phyloP scores from a whole-genome alignment of 2,888 invertebrate species.

The Dryobota labecula region DNA sequence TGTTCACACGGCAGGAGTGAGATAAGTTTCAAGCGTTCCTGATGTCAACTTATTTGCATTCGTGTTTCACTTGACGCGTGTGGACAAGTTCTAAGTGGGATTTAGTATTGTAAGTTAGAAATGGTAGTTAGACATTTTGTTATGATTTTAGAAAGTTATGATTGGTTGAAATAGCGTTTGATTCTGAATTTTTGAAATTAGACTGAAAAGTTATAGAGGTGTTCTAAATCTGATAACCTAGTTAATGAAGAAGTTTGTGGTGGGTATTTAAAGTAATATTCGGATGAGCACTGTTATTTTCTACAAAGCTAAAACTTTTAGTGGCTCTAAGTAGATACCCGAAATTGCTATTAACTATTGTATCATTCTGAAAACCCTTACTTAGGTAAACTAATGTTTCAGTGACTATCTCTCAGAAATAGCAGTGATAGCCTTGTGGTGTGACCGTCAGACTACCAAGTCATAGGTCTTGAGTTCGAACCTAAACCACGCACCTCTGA shows the following conservation, averaged over 20 bases:
- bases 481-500: too few species aligned
- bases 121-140: neutral
- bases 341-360: slow-evolving; percentile 5
- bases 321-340: neutral
- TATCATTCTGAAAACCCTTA: too few species aligned
- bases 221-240: too few species aligned
- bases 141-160: neutral
- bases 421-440: too few species aligned
- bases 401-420: too few species aligned
- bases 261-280: neutral
- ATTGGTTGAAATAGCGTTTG: too few species aligned
- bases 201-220: neutral
- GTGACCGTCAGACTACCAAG: too few species aligned
- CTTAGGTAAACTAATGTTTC: neutral
- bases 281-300: neutral
- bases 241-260: neutral
- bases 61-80: slow-evolving; percentile 27
- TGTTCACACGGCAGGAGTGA: slow-evolving; percentile 48
- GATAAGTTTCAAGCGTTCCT: slow-evolving; percentile 51
- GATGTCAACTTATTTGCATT: slow-evolving; percentile 56
- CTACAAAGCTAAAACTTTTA: neutral
- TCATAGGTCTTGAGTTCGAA: too few species aligned
- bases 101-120: slow-evolving; percentile 26
- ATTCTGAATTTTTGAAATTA: neutral
- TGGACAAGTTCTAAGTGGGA: slow-evolving; percentile 36